These are phyloP conservation scores for Vanessa atalanta DNA, from an alignment of 1,140 invertebrate species.

Conservation along the genomic window DNA sequence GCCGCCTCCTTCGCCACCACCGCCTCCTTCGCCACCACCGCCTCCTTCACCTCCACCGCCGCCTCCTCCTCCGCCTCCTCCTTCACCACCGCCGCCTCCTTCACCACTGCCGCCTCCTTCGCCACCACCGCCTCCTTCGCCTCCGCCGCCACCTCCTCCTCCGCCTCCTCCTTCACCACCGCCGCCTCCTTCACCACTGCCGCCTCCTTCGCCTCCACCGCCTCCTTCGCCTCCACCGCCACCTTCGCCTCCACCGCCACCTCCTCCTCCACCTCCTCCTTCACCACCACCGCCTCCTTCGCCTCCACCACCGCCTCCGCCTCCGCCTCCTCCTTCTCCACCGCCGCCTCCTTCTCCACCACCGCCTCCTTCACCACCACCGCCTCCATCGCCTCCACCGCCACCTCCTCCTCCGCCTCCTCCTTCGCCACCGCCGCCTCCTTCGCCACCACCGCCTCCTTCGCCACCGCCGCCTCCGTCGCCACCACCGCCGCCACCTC, in stretches of 20 bases:
- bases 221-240: too few species aligned
- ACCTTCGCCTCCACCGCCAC: neutral
- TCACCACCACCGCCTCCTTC: neutral
- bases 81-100: neutral
- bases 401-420: too few species aligned
- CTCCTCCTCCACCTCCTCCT: neutral
- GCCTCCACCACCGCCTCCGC: neutral
- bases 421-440: neutral
- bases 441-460: slow-evolving; percentile 9
- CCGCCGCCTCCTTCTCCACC: too few species aligned
- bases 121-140: neutral
- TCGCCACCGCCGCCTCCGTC: neutral
- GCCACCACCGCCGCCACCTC: slow-evolving; percentile 15
- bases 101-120: neutral
- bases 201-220: too few species aligned
- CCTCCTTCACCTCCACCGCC: too few species aligned
- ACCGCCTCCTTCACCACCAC: neutral
- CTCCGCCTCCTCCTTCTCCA: too few species aligned
- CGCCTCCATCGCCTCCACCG: neutral
- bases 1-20: neutral
- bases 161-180: neutral
- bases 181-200: neutral
- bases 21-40: neutral
- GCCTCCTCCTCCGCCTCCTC: too few species aligned
- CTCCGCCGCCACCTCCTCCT: neutral